Percentiles rank a stretch among this genome's conserved stretches.
Evolutionary conservation across 2,888 invertebrate species (phyloP).

Genomic region (Koerneria pararmatus): DNA sequence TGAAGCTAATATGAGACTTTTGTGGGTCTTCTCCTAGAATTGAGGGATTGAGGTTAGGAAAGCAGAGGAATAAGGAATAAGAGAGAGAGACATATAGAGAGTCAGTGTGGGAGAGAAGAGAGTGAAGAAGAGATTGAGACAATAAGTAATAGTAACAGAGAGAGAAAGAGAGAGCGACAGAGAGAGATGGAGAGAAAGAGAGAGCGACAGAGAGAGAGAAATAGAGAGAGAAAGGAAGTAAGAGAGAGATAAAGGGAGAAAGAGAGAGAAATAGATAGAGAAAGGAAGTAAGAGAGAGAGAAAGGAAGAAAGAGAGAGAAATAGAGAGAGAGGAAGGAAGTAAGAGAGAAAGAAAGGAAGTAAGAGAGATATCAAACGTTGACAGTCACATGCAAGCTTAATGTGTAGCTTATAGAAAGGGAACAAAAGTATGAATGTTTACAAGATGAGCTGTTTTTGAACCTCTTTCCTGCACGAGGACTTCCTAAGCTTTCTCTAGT

Average conservation of each 20-base stretch:
- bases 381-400: too few relatives aligned
- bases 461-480: too few relatives aligned
- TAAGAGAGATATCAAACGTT: too few relatives aligned
- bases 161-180: constrained; percentile 12
- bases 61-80: too few relatives aligned
- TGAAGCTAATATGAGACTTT: too few relatives aligned
- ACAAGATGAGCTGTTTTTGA: too few relatives aligned
- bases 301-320: neutral
- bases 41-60: constrained; percentile 17
- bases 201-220: neutral
- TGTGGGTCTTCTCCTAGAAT: neutral
- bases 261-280: neutral
- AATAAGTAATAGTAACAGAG: neutral
- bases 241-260: neutral
- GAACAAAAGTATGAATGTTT: too few relatives aligned
- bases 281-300: constrained; percentile 6
- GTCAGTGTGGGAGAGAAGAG: neutral
- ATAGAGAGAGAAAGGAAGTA: neutral
- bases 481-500: too few relatives aligned
- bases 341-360: constrained; percentile 8
- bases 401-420: too few relatives aligned
- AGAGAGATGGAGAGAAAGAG: constrained; percentile 6
- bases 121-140: neutral
- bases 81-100: too few relatives aligned
- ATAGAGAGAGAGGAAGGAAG: neutral